Evolutionary conservation across 1,140 invertebrate genomes (phyloP).

Genomic region (Camponotus floridanus): DNA sequence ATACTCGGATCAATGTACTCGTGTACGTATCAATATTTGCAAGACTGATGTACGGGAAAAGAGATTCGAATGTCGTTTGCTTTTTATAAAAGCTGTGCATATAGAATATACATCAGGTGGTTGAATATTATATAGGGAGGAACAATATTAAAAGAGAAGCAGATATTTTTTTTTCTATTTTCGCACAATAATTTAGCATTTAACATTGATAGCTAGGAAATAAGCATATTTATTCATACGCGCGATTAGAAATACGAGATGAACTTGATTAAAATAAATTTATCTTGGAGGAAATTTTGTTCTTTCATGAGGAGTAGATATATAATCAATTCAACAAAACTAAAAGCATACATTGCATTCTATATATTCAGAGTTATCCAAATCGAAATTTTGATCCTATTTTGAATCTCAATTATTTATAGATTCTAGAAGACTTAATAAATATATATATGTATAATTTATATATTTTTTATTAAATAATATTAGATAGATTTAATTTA

Average conservation of each 20-base stretch:
- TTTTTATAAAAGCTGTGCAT: slow-evolving; percentile 1
- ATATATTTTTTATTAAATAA: too few relatives aligned
- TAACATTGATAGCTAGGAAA: slow-evolving; percentile 8
- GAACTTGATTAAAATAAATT: neutral
- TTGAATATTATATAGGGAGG: neutral
- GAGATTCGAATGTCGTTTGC: slow-evolving; percentile 40
- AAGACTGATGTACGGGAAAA: slow-evolving; percentile 12
- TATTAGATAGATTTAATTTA: too few relatives aligned
- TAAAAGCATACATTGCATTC: neutral
- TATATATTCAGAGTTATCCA: too few relatives aligned
- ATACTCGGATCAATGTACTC: slow-evolving; percentile 31
- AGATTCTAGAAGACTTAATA: too few relatives aligned
- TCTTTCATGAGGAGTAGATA: neutral
- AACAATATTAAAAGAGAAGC: slow-evolving; percentile 25
- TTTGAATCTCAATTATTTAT: too few relatives aligned
- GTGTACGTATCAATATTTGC: slow-evolving; percentile 47
- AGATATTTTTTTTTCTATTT: slow-evolving; percentile 21
- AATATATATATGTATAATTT: too few relatives aligned
- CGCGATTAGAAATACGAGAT: neutral
- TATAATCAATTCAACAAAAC: neutral
- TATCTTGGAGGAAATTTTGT: neutral
- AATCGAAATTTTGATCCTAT: too few relatives aligned
- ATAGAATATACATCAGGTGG: slow-evolving; percentile 27
- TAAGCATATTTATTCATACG: neutral
- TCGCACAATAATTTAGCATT: neutral